Percentiles rank a stretch among this genome's conserved stretches.
These are phyloP conservation scores for Sebastes itinus DNA, from an alignment of 2,797 vertebrate genomes.

Conservation along the genomic window DNA sequence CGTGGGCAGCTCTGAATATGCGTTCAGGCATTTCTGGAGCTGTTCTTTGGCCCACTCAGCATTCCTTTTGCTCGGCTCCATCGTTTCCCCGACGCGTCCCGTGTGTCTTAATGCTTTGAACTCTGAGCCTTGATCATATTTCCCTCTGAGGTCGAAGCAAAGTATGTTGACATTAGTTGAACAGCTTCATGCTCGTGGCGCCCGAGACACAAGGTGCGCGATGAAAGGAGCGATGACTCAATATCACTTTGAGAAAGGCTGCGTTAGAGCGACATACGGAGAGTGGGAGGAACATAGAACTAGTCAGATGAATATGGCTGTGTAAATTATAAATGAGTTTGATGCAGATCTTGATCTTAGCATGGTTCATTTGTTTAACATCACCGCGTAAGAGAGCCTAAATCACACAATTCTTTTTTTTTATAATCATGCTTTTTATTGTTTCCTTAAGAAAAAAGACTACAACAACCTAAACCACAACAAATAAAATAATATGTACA, in stretches of 20 bases:
- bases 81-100: conserved; percentile 8
- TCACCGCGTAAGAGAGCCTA: neutral
- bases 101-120: conserved; percentile 8
- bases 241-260: conserved; percentile 9
- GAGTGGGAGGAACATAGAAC: conserved; percentile 45
- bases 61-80: conserved; percentile 71
- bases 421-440: no score
- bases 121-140: neutral
- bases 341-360: neutral
- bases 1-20: conserved; percentile 83
- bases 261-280: conserved; percentile 23
- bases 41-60: conserved; percentile 77
- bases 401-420: neutral
- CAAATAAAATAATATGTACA: no score
- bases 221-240: conserved; percentile 40
- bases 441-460: no score
- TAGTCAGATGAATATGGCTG: conserved; percentile 28
- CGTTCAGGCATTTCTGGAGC: conserved; percentile 75
- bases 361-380: neutral
- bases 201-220: neutral
- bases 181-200: neutral
- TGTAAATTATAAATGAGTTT: conserved; percentile 27
- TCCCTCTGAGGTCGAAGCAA: conserved; percentile 9
- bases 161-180: conserved; percentile 1
- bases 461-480: no score